Base-by-base conservation (phyloP, 2,113 vertebrate species). In the Sapajus apella region DNA sequence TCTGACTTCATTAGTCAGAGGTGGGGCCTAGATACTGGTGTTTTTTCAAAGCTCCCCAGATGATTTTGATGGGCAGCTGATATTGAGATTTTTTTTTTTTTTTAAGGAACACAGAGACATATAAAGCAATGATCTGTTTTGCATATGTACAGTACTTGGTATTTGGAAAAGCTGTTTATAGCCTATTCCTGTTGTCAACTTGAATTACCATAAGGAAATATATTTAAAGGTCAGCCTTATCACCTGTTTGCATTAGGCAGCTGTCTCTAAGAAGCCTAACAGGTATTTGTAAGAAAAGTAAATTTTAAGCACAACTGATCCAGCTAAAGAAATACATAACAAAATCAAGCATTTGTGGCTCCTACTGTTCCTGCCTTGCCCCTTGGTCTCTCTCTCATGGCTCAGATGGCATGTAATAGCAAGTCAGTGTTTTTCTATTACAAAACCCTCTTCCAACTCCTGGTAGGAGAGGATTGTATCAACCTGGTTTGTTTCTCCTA, bases 101-200 rank as follows among this genome's bases (percentile, higher is more conserved):
- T 58, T 77, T 43, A 77, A 61, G 70, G 85, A 91, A 64, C 18
- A 56, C 32, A 45, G 64, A 84, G 11, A 11, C 7, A 11, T 87
- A 23, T 40, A 68, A 58, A 93, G 18, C 21, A 91, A 4, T 4
- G 14, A 40, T 75, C 4, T 61, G 68, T 75, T 87, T 95, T 68
- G 50, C 2, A 14, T 68, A 16, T 37, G 7, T 45, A 21, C 13
- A 23, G 16, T 91, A 23, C 25, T 79, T 40, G 35, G 40, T 72
- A 25, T 90, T 96, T 37, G 85, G 58, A 84, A 95, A 89, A 50
- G 35, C 47, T 95, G n/a, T 93, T 73, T 55, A 9, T 35, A 66
- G 8, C 25, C 37, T 77, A 1, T 79, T 90, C n/a, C 66, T 90
- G 1, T 88, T 70, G 50, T 68, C 90, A 79, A 79, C 82, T 91